A percentile compares a stretch with the other conserved stretches of the same genome.
phyloP scores from a whole-genome alignment of 2,797 vertebrate species.

The Parambassis ranga region DNA sequence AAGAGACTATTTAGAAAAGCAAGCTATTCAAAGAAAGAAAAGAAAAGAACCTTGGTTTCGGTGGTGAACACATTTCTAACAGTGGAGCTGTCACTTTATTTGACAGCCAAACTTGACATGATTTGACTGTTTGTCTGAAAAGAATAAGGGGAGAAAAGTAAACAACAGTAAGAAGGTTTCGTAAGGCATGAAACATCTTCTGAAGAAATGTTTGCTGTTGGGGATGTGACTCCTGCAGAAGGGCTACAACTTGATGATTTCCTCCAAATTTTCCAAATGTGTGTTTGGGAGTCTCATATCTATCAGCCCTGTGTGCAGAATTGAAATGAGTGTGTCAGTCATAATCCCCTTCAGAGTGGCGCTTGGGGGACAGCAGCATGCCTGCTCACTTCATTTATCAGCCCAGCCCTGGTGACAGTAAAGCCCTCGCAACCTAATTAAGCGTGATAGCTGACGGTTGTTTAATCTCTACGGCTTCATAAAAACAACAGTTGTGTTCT shows the following conservation, averaged over 20 bases:
- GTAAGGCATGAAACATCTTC: background rate
- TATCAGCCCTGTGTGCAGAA: slow-evolving; percentile 9
- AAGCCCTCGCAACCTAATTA: slow-evolving; percentile 57
- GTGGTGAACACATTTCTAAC: background rate
- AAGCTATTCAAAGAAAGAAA: background rate
- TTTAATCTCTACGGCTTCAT: slow-evolving; percentile 36
- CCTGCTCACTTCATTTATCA: slow-evolving; percentile 44
- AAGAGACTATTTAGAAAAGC: too few species aligned
- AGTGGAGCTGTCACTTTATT: slow-evolving; percentile 16
- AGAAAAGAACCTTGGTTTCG: background rate
- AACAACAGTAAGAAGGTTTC: background rate
- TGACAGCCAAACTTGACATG: slow-evolving; percentile 33
- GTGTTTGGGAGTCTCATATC: background rate
- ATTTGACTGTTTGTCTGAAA: slow-evolving; percentile 8
- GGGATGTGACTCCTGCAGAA: background rate
- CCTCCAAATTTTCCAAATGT: background rate
- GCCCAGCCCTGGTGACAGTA: slow-evolving; percentile 15
- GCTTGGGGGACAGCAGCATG: slow-evolving; percentile 17
- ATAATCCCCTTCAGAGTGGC: slow-evolving; percentile 19
- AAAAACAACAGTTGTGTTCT: slow-evolving; percentile 27
- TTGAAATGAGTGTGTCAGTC: slow-evolving; percentile 27
- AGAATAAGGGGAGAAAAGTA: background rate
- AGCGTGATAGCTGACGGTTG: slow-evolving; percentile 23
- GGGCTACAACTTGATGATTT: background rate
- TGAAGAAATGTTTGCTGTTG: background rate